A percentile compares a stretch with the other conserved stretches of the same genome.
Conservation (phyloP, 2,797 vertebrate species). For the Eulemur mongoz region DNA sequence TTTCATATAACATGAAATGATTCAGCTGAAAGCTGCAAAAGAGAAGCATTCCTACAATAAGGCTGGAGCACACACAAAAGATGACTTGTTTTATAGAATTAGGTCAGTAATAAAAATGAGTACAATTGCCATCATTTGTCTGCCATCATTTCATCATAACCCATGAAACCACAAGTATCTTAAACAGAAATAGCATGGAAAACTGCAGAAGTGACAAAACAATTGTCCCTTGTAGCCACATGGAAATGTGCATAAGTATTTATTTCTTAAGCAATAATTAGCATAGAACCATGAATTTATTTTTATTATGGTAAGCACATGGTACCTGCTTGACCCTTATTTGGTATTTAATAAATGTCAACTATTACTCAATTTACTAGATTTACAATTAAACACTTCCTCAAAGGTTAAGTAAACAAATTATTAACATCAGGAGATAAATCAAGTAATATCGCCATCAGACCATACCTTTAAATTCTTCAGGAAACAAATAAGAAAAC, state of each 20-base stretch:
- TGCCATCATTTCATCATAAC: neutral
- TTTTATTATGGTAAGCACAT: neutral
- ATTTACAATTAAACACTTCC: neutral
- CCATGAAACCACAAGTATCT: neutral
- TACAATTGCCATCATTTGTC: neutral
- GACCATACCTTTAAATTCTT: slow-evolving; percentile 91
- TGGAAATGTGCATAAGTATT: neutral
- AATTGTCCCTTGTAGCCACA: neutral
- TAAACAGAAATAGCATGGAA: neutral
- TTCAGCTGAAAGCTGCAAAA: neutral
- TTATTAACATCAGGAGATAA: neutral
- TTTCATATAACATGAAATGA: neutral
- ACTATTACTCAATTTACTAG: neutral
- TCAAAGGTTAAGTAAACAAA: slow-evolving; percentile 1
- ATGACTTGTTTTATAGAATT: neutral
- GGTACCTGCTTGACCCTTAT: neutral
- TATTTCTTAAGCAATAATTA: neutral
- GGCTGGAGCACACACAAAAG: neutral
- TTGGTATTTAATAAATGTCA: neutral
- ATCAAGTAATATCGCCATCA: neutral
- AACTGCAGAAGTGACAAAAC: neutral
- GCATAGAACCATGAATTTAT: neutral
- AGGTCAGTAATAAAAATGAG: neutral
- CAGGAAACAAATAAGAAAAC: slow-evolving; percentile 91
- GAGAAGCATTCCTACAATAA: neutral